These are phyloP conservation scores for Lophius piscatorius DNA, from an alignment of 2,113 vertebrate genomes.

Conservation along the genomic window DNA sequence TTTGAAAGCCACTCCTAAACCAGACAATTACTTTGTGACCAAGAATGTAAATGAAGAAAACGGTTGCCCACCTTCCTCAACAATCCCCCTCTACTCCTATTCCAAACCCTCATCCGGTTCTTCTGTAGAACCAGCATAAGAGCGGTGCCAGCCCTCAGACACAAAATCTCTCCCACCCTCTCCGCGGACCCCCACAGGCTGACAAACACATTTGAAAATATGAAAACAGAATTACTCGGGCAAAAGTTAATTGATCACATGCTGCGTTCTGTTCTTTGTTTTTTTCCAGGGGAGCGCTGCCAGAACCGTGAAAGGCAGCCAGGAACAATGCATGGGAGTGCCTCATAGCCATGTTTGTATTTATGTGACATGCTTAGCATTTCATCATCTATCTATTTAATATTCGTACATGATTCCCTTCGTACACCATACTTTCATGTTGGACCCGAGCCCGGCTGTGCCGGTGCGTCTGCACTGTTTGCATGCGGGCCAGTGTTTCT, in stretches of 20 bases:
- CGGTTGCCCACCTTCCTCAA: too few species aligned
- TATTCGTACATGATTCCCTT: slow-evolving; percentile 22
- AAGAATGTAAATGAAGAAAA: slow-evolving; percentile 8
- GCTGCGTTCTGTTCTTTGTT: too few species aligned
- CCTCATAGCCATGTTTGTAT: neutral
- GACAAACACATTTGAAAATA: slow-evolving; percentile 31
- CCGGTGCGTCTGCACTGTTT: slow-evolving; percentile 9
- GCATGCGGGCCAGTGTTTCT: slow-evolving; percentile 24
- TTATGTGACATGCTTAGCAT: neutral
- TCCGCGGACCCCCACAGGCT: slow-evolving; percentile 30
- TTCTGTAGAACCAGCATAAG: too few species aligned
- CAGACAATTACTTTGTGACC: neutral
- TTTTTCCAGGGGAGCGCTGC: slow-evolving; percentile 41
- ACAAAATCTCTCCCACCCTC: slow-evolving; percentile 17
- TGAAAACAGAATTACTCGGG: slow-evolving; percentile 54
- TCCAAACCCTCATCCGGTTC: too few species aligned
- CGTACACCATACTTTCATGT: slow-evolving; percentile 6
- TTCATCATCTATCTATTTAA: slow-evolving; percentile 10
- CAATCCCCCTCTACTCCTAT: too few species aligned
- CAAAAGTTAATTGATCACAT: slow-evolving; percentile 60
- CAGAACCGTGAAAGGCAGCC: slow-evolving; percentile 27
- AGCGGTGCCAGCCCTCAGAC: too few species aligned
- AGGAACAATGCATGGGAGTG: neutral
- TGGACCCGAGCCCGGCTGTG: slow-evolving; percentile 4
- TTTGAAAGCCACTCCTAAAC: slow-evolving; percentile 16